Conservation (phyloP, 2,113 vertebrate species). For the Pelobates fuscus region DNA sequence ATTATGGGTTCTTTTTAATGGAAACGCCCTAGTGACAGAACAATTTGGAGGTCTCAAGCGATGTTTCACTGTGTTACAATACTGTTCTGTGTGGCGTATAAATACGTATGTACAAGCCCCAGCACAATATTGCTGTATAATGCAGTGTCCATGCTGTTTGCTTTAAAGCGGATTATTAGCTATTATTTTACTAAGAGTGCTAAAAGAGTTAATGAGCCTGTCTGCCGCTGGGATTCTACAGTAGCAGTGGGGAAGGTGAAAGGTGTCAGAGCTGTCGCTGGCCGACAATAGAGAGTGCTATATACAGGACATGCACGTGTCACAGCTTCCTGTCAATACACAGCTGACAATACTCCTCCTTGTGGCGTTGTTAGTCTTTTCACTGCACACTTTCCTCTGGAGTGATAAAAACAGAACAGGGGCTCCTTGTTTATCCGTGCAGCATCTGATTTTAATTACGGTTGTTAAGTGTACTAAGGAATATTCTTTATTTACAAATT, state of each 20-base stretch:
- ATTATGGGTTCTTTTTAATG: too few relatives aligned
- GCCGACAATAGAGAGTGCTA: slow-evolving; percentile 31
- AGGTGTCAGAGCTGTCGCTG: slow-evolving; percentile 26
- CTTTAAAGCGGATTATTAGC: too few relatives aligned
- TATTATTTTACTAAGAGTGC: too few relatives aligned
- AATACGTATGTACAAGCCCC: too few relatives aligned
- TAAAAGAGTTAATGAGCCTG: background rate
- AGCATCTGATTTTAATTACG: background rate
- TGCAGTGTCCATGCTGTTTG: too few relatives aligned
- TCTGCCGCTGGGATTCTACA: slow-evolving; percentile 4
- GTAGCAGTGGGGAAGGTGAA: slow-evolving; percentile 35
- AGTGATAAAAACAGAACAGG: background rate
- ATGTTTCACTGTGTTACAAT: too few relatives aligned
- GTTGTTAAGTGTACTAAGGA: too few relatives aligned
- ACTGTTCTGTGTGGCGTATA: too few relatives aligned
- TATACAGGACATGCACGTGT: slow-evolving; percentile 10
- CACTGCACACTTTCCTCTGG: background rate
- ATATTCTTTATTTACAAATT: too few relatives aligned
- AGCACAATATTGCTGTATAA: too few relatives aligned
- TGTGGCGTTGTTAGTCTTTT: background rate
- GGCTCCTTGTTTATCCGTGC: background rate
- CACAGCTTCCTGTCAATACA: background rate
- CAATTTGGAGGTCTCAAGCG: too few relatives aligned
- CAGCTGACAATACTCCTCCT: background rate
- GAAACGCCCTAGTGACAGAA: too few relatives aligned